Evolutionary conservation across 2,797 vertebrate genomes (phyloP).

Genomic region (Forpus xanthops): DNA sequence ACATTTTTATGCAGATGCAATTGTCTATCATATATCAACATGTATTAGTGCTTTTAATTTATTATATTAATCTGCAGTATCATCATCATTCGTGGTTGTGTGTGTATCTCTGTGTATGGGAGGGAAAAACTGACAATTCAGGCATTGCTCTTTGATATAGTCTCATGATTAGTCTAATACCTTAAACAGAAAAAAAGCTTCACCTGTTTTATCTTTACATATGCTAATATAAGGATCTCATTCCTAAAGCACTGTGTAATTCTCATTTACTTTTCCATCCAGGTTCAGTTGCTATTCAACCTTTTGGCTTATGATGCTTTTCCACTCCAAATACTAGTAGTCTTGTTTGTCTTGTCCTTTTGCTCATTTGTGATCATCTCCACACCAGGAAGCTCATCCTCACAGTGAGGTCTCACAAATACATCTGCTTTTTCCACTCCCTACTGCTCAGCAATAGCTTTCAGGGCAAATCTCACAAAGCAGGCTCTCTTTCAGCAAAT

Average conservation of each 20-base stretch:
- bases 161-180: neutral
- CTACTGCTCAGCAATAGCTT: neutral
- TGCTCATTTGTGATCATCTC: neutral
- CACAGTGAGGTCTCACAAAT: neutral
- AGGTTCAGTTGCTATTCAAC: neutral
- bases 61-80: neutral
- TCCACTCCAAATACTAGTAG: neutral
- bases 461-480: neutral
- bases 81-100: neutral
- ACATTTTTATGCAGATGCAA: neutral
- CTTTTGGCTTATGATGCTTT: neutral
- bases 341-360: neutral
- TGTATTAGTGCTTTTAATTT: neutral
- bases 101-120: neutral
- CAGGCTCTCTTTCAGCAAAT: neutral
- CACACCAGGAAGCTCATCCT: neutral
- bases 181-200: neutral
- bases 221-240: neutral
- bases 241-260: neutral
- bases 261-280: neutral
- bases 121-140: neutral
- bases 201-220: neutral
- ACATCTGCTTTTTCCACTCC: neutral
- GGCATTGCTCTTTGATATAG: neutral
- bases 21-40: neutral